phyloP scores from a whole-genome alignment of 1,140 invertebrate genomes.

The Sycobia sp. region DNA sequence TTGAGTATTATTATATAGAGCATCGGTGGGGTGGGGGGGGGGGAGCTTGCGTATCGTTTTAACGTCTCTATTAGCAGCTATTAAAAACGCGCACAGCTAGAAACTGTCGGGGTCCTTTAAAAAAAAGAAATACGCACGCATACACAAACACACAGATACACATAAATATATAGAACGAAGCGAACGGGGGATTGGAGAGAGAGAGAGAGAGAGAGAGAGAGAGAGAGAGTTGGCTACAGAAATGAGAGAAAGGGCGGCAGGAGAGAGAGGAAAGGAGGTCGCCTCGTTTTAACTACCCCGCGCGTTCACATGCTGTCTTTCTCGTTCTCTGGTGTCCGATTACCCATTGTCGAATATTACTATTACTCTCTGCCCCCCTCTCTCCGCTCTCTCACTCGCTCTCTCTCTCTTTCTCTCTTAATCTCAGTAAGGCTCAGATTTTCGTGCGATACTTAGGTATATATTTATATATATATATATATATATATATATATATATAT shows the following conservation, averaged over 20 bases:
- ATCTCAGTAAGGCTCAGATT: conserved; percentile 55
- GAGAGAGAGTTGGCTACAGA: not conserved
- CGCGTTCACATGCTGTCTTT: conserved; percentile 45
- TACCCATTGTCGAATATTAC: conserved; percentile 56
- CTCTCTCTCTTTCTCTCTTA: conserved; percentile 33
- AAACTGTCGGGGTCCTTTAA: too few relatives aligned
- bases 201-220: not conserved
- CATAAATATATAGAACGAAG: not conserved
- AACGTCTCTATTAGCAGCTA: conserved; percentile 59
- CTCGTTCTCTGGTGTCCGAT: conserved; percentile 48
- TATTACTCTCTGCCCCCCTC: too few relatives aligned
- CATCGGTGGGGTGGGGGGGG: conserved; percentile 3
- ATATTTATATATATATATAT: too few relatives aligned
- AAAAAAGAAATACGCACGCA: not conserved
- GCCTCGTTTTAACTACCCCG: not conserved
- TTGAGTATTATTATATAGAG: not conserved
- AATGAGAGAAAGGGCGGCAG: not conserved
- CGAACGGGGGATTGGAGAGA: not conserved
- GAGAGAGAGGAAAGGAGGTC: not conserved
- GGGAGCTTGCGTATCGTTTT: conserved; percentile 50
- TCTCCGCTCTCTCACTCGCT: too few relatives aligned
- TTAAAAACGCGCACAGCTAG: conserved; percentile 50
- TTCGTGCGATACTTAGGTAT: conserved; percentile 47
- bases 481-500: too few relatives aligned
- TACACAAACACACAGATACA: too few relatives aligned